These are phyloP conservation scores for Felis chaus DNA, from an alignment of 2,113 vertebrate species.

Conservation along the genomic window DNA sequence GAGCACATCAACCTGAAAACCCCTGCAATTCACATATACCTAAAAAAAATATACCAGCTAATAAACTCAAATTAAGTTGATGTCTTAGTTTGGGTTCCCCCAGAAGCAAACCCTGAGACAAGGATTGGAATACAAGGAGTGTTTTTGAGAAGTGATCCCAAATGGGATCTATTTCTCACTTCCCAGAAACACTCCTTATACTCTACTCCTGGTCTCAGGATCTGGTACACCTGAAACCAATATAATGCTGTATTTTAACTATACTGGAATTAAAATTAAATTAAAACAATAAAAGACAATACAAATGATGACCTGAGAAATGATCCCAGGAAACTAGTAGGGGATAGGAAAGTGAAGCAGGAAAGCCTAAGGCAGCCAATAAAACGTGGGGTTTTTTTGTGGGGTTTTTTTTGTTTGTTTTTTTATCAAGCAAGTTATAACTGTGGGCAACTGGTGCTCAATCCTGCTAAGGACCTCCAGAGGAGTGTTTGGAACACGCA, in stretches of 20 bases:
- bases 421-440: neutral
- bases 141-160: neutral
- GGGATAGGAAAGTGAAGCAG: neutral
- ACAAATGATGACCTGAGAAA: neutral
- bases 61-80: neutral
- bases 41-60: neutral
- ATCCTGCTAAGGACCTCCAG: neutral
- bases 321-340: neutral
- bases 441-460: neutral
- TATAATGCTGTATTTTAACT: neutral
- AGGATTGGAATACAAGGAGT: neutral
- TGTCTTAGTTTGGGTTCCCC: neutral
- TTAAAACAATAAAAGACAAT: neutral
- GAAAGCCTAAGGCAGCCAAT: neutral
- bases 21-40: neutral
- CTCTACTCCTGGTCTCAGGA: neutral
- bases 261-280: neutral
- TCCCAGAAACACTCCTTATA: neutral
- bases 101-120: neutral
- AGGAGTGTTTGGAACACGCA: neutral
- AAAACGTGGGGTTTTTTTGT: neutral
- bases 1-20: neutral
- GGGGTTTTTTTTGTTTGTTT: too few species aligned
- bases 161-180: neutral
- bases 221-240: neutral